A percentile compares a stretch with the other conserved stretches of the same genome.
Conservation (phyloP, 2,888 invertebrate species). For the Drosophila kanekoi region DNA sequence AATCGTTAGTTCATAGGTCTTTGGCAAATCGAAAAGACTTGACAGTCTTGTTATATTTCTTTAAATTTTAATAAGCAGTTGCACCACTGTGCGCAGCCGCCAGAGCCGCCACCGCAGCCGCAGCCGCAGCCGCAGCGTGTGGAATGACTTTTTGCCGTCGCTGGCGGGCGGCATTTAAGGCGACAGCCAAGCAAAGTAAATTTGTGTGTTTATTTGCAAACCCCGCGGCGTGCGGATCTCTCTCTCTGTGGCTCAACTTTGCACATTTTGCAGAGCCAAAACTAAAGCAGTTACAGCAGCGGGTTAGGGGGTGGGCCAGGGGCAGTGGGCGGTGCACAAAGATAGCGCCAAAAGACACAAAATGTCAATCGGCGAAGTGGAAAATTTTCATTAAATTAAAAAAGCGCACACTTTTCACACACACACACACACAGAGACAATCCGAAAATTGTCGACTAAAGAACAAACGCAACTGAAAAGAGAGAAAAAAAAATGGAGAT, state of each 20-base stretch:
- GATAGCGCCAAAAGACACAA: slow-evolving; percentile 68
- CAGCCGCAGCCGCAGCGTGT: slow-evolving; percentile 42
- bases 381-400: slow-evolving; percentile 85
- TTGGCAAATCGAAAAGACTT: not conserved
- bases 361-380: slow-evolving; percentile 84
- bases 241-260: slow-evolving; percentile 57
- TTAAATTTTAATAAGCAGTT: not conserved
- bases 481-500: slow-evolving; percentile 3
- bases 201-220: slow-evolving; percentile 77
- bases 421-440: slow-evolving; percentile 34
- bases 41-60: not conserved
- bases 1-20: no score
- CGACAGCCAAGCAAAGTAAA: slow-evolving; percentile 70
- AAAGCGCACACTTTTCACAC: slow-evolving; percentile 72
- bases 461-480: slow-evolving; percentile 37
- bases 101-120: slow-evolving; percentile 24
- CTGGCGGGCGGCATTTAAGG: slow-evolving; percentile 60
- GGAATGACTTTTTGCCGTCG: slow-evolving; percentile 68
- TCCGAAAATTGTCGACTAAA: slow-evolving; percentile 52
- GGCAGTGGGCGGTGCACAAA: slow-evolving; percentile 10
- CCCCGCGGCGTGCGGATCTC: slow-evolving; percentile 61
- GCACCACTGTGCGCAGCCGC: slow-evolving; percentile 37
- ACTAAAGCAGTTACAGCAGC: slow-evolving; percentile 39
- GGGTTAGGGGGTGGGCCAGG: not conserved
- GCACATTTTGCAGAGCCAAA: slow-evolving; percentile 58